Evolutionary conservation across 1,140 invertebrate species (phyloP).

Genomic region (Brachionus paranguensis): DNA sequence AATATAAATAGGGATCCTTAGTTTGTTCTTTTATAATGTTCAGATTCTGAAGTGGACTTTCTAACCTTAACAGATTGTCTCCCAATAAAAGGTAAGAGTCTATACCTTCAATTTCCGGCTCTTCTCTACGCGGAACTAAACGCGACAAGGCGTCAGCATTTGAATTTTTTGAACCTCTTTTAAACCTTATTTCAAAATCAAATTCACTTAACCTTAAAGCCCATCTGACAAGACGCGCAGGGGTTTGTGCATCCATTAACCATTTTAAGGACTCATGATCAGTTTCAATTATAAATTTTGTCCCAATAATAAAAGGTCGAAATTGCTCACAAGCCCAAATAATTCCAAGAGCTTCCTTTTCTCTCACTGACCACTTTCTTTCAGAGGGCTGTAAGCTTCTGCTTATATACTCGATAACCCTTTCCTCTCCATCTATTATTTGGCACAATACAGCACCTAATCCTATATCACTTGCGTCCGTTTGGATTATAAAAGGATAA

Average conservation of each 20-base stretch:
- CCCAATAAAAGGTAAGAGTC: neutral
- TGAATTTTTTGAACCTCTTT: slow-evolving; percentile 47
- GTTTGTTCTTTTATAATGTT: neutral
- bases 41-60: neutral
- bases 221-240: slow-evolving; percentile 52
- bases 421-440: neutral
- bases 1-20: neutral
- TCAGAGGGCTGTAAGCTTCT: neutral
- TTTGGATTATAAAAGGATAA: slow-evolving; percentile 40
- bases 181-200: slow-evolving; percentile 53
- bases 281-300: slow-evolving; percentile 5
- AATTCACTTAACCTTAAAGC: slow-evolving; percentile 56
- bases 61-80: neutral
- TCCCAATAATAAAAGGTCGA: neutral
- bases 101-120: neutral
- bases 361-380: neutral
- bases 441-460: slow-evolving; percentile 42
- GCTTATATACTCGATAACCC: slow-evolving; percentile 25
- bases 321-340: neutral
- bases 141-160: slow-evolving; percentile 50
- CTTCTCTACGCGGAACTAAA: neutral
- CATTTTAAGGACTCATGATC: slow-evolving; percentile 27
- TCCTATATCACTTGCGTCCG: slow-evolving; percentile 31
- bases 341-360: neutral
- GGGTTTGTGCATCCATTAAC: neutral